These are phyloP conservation scores for Orbicella faveolata DNA, from an alignment of 64 coral and sea anemone genomes.

Conservation along the genomic window DNA sequence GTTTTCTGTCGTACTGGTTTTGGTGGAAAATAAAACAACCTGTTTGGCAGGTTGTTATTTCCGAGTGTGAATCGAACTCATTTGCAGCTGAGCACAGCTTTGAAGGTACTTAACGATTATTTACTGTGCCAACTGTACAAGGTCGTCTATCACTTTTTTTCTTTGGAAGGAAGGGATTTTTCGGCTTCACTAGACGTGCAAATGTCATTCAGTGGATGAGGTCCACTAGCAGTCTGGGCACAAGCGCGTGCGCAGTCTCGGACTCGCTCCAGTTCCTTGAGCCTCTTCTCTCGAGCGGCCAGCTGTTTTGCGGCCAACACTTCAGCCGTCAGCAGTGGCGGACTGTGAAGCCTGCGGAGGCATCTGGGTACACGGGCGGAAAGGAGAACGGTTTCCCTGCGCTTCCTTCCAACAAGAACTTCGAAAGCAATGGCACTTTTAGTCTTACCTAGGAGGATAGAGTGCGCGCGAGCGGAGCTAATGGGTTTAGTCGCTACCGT, in stretches of 20 bases:
- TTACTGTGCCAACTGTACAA: neutral
- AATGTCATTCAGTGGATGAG: neutral
- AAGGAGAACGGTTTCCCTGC: neutral
- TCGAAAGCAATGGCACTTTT: conserved; percentile 24
- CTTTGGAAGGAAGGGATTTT: neutral
- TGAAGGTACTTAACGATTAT: neutral
- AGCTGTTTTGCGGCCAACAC: neutral
- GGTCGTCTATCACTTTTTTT: neutral
- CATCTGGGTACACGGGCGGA: neutral
- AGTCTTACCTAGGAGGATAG: neutral
- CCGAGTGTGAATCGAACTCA: neutral
- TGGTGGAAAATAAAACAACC: neutral
- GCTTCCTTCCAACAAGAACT: neutral
- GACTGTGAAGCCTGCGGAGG: neutral
- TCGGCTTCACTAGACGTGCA: neutral
- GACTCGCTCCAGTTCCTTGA: neutral
- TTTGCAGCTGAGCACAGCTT: neutral
- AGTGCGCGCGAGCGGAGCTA: neutral
- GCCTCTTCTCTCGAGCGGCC: neutral
- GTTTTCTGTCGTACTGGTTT: neutral
- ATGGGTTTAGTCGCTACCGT: neutral
- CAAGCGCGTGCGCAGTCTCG: neutral
- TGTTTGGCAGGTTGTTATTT: neutral
- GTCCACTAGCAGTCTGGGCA: neutral
- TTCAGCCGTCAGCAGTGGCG: conserved; percentile 6